Conservation (phyloP, 2,113 vertebrate genomes). For the Cacatua alba region DNA sequence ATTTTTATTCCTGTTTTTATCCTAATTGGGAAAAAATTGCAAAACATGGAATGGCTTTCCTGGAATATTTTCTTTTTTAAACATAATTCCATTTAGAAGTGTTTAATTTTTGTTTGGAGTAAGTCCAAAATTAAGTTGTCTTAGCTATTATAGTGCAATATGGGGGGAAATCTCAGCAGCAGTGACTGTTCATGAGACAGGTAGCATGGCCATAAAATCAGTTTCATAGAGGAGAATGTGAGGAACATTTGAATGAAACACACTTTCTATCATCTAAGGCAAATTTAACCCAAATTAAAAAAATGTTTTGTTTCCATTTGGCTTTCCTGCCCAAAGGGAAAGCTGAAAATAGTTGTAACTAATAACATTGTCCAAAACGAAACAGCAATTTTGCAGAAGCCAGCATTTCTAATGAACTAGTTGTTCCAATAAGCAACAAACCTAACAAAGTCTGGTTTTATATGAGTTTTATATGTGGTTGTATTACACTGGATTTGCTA, state of each 20-base stretch:
- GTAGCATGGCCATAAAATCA: not conserved
- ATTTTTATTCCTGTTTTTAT: not conserved
- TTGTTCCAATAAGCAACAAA: not conserved
- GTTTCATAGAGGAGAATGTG: not conserved
- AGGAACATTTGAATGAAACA: not conserved
- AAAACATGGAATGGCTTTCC: not conserved
- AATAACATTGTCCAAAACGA: not conserved
- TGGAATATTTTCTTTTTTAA: rapidly evolving
- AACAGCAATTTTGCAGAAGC: not conserved
- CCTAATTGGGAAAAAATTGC: not conserved
- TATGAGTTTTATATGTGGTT: not conserved
- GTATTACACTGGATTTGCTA: not conserved
- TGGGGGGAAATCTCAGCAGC: not conserved
- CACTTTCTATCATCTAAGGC: not conserved
- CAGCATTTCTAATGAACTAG: not conserved
- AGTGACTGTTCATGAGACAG: not conserved
- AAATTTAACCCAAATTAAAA: not conserved
- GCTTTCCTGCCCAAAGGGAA: not conserved
- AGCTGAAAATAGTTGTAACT: not conserved
- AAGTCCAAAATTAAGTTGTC: not conserved
- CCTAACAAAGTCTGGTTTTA: not conserved
- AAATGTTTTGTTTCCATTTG: not conserved
- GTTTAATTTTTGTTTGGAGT: not conserved
- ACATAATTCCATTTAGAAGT: not conserved
- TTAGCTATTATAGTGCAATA: not conserved